Percentiles rank a stretch among this genome's conserved stretches.
Evolutionary conservation across 2,888 invertebrate genomes (phyloP).

Genomic region (Drosophila cognata): DNA sequence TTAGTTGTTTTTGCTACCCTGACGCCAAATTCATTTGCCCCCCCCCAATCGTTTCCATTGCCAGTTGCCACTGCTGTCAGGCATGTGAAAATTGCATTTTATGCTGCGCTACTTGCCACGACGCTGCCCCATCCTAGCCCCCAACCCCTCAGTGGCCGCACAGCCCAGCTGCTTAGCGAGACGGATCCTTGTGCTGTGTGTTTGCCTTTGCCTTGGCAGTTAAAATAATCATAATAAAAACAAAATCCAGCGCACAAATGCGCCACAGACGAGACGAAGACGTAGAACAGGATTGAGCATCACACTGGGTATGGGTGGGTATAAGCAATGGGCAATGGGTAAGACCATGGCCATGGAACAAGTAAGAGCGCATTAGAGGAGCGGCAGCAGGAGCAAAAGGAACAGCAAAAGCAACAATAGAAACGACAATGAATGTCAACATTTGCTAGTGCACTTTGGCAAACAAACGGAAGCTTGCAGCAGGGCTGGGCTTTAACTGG

Average conservation of each 20-base stretch:
- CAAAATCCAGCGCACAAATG: conserved; percentile 69
- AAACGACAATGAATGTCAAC: conserved; percentile 67
- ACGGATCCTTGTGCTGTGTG: conserved; percentile 47
- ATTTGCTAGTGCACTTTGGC: conserved; percentile 75
- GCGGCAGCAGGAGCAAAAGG: conserved; percentile 23
- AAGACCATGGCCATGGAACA: conserved; percentile 16
- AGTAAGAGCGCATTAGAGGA: conserved; percentile 51
- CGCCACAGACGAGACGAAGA: conserved; percentile 38
- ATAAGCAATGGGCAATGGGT: neutral
- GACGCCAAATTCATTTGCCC: conserved; percentile 66
- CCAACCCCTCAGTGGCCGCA: neutral
- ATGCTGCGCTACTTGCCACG: conserved; percentile 51
- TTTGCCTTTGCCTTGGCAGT: conserved; percentile 72
- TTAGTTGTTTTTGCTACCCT: conserved; percentile 41
- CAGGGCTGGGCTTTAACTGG: conserved; percentile 27
- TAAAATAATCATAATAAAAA: conserved; percentile 79
- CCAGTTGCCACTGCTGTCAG: conserved; percentile 55
- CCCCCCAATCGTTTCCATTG: conserved; percentile 15
- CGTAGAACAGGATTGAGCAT: conserved; percentile 31
- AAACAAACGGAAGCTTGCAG: conserved; percentile 41
- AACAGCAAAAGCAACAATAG: conserved; percentile 10
- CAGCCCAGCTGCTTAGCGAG: conserved; percentile 21
- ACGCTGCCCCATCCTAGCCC: neutral
- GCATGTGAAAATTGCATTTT: conserved; percentile 75
- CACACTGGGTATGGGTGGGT: conserved; percentile 8